Evolutionary conservation across 1,140 invertebrate species (phyloP).

Genomic region (Sarcophaga bullata): DNA sequence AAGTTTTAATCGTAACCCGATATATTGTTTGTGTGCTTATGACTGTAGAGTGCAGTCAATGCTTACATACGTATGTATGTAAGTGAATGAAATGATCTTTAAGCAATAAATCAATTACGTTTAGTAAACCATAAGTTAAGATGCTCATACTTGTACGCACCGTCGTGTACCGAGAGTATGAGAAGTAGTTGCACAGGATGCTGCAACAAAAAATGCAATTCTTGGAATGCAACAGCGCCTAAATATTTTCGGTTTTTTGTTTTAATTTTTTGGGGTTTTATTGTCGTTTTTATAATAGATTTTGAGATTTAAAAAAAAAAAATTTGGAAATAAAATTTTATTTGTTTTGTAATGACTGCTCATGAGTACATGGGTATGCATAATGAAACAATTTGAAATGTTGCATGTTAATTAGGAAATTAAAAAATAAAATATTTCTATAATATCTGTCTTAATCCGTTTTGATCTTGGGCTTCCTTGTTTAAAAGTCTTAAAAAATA

Average conservation of each 20-base stretch:
- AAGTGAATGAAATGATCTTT: not conserved
- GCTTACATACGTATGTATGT: not conserved
- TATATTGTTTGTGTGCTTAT: not conserved
- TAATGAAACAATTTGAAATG: too few species aligned
- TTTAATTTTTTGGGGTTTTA: not conserved
- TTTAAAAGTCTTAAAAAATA: too few species aligned
- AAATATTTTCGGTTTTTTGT: not conserved
- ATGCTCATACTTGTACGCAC: too few species aligned
- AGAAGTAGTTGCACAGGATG: not conserved
- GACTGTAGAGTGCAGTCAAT: not conserved
- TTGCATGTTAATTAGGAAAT: too few species aligned
- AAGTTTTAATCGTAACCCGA: too few species aligned
- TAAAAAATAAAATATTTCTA: too few species aligned
- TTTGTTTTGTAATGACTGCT: not conserved
- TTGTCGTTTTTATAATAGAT: not conserved
- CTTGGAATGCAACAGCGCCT: slow-evolving; percentile 20
- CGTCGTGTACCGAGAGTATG: too few species aligned
- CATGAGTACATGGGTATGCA: too few species aligned
- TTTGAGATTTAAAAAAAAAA: not conserved
- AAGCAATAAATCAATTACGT: slow-evolving; percentile 35
- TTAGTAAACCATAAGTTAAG: not conserved
- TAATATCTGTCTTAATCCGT: too few species aligned
- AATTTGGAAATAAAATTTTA: not conserved
- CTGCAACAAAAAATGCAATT: slow-evolving; percentile 5
- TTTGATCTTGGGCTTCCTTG: too few species aligned